Evolutionary conservation across 2,888 invertebrate genomes (phyloP), one percentile per base, ranked within the genome.

Genomic region (Malacosoma neustria): DNA sequence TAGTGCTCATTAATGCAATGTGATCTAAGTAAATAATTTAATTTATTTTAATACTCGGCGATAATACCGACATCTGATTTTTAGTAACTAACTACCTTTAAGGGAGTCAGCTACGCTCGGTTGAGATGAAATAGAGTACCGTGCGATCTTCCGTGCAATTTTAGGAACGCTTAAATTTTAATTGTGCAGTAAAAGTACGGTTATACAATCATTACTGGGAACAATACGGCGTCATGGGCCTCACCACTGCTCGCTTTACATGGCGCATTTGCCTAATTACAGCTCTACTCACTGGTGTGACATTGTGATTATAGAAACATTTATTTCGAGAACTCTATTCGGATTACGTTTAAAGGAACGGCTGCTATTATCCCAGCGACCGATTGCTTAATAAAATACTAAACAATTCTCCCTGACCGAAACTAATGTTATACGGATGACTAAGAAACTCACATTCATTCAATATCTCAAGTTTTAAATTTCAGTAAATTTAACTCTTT

Each of bases 191-290:
- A 79, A 85, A 84, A 81, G 75, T 73, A 73, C 70, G 72, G 72
- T 81, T 81, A 77, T 79, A 76, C 73, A 77, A 81, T 80, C 68
- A 77, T 85, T 79, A 80, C 65, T 67, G 62, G 66, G 68, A 75
- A 79, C 73, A 79, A 79, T 80, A 71, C 65, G 65, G 61, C 61
- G 52, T 52, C 48, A 49, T 48, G 46, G 49, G 47, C 51, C 53
- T 46, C 51, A 51, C 56, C 52, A 49, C 57, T 38, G 54, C 62
- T 57, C 57, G 48, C 64, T 69, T 79, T 76, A 82, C 72, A 79
- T 72, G 74, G 70, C 79, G 79, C 79, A 84, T 81, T 84, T 81
- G 63, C 68, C 73, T 81, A 81, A 80, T 82, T 82, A 80, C 74
- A 64, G 57, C 69, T 69, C 66, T 67, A 71, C 62, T 79, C 72